Evolutionary conservation across 2,888 invertebrate genomes (phyloP).

Genomic region (Epinotia brunnichana): DNA sequence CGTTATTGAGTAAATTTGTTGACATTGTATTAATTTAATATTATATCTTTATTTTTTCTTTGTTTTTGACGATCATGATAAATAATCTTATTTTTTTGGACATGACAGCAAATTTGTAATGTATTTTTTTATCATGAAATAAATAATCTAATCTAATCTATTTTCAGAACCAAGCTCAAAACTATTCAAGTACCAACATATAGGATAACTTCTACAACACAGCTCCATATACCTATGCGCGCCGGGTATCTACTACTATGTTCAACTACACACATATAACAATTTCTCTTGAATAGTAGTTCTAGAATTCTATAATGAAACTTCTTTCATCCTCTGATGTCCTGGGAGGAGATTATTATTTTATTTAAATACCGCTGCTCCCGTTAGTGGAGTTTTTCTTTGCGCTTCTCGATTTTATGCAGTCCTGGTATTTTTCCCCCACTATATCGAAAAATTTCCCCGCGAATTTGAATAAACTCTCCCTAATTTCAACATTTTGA

Average conservation of each 20-base stretch:
- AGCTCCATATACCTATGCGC: conserved; percentile 38
- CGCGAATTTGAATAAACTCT: conserved; percentile 48
- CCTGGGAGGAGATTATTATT: conserved; percentile 71
- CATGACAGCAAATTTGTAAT: no score
- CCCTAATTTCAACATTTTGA: conserved; percentile 18
- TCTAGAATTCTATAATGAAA: conserved; percentile 53
- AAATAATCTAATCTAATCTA: no score
- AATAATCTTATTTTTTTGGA: no score
- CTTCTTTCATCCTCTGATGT: conserved; percentile 53
- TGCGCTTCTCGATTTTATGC: conserved; percentile 52
- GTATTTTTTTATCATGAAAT: no score
- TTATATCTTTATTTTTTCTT: no score
- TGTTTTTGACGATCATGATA: no score
- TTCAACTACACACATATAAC: conserved; percentile 46
- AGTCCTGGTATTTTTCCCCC: conserved; percentile 72
- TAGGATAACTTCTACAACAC: conserved; percentile 31
- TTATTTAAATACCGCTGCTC: conserved; percentile 65
- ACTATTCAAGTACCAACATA: conserved; percentile 14
- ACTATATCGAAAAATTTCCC: conserved; percentile 74
- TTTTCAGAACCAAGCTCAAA: conserved; percentile 9
- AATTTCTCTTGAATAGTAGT: conserved; percentile 51
- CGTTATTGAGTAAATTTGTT: no score
- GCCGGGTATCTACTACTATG: conserved; percentile 46
- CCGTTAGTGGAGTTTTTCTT: conserved; percentile 44
- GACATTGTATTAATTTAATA: no score